Percentiles rank a stretch among this genome's conserved stretches.
phyloP scores from a whole-genome alignment of 2,888 invertebrate genomes.

The Cheilosia soror region DNA sequence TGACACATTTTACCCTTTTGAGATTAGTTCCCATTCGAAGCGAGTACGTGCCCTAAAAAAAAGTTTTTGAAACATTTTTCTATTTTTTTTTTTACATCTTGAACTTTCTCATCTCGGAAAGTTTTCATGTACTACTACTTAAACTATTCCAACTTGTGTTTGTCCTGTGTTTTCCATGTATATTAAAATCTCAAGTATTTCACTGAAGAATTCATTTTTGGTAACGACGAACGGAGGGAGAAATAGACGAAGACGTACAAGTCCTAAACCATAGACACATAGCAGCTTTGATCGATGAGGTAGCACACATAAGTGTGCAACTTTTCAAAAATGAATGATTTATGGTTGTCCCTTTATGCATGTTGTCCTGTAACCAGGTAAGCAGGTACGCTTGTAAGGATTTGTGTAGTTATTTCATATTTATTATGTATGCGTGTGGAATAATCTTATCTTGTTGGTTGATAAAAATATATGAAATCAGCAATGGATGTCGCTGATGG shows the following conservation, averaged over 20 bases:
- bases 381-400: background rate
- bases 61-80: background rate
- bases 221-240: background rate
- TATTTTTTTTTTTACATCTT: conserved; percentile 17
- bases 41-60: conserved; percentile 35
- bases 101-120: conserved; percentile 55
- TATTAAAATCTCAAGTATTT: conserved; percentile 63
- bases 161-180: conserved; percentile 54
- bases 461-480: conserved; percentile 11
- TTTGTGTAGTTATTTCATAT: conserved; percentile 5
- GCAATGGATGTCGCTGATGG: background rate
- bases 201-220: conserved; percentile 40
- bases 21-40: conserved; percentile 33
- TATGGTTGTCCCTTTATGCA: conserved; percentile 46
- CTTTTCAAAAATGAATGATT: conserved; percentile 65
- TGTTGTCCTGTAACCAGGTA: conserved; percentile 15
- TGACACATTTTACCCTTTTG: conserved; percentile 46
- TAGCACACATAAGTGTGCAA: conserved; percentile 34
- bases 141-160: conserved; percentile 58
- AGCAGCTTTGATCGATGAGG: conserved; percentile 68
- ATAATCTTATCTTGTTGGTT: conserved; percentile 9
- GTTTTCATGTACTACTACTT: conserved; percentile 47
- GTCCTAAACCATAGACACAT: conserved; percentile 39
- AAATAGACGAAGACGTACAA: conserved; percentile 6
- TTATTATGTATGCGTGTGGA: background rate